Percentiles rank a stretch among this genome's conserved stretches.
These are phyloP conservation scores for Drosophila nikananu DNA, from an alignment of 1,140 invertebrate genomes.

Conservation along the genomic window DNA sequence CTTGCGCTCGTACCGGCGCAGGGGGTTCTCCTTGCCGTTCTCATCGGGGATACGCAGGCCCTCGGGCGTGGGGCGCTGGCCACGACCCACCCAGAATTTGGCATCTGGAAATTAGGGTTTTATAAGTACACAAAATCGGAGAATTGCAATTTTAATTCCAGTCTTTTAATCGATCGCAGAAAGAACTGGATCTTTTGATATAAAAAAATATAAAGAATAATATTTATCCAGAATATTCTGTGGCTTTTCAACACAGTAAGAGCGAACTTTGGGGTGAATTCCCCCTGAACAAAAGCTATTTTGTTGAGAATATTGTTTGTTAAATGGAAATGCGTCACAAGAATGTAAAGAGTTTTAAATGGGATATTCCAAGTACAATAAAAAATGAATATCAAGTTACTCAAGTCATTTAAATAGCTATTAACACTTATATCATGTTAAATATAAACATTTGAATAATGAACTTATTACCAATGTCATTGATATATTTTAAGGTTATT, in stretches of 20 bases:
- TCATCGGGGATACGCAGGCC: conserved; percentile 94
- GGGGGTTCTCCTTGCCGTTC: conserved; percentile 93
- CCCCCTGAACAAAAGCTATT: conserved; percentile 7
- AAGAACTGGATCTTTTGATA: neutral
- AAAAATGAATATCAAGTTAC: neutral
- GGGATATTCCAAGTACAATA: neutral
- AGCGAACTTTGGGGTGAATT: neutral
- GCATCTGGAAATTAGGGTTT: conserved; percentile 88
- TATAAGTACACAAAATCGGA: neutral
- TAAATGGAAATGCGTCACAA: conserved; percentile 3
- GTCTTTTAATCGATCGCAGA: neutral
- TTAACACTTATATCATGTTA: neutral
- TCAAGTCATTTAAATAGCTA: neutral
- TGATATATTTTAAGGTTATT: no score
- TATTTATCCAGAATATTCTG: conserved; percentile 3
- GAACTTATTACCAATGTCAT: neutral
- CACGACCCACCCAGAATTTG: conserved; percentile 95
- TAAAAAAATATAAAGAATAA: neutral
- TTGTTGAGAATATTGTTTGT: conserved; percentile 1
- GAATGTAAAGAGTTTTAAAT: neutral
- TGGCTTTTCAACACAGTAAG: neutral
- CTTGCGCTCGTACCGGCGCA: conserved; percentile 92
- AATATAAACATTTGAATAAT: neutral
- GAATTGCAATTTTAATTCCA: neutral
- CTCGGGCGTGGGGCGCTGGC: conserved; percentile 91